phyloP scores from a whole-genome alignment of 2,888 invertebrate species.

The Eilema depressum region DNA sequence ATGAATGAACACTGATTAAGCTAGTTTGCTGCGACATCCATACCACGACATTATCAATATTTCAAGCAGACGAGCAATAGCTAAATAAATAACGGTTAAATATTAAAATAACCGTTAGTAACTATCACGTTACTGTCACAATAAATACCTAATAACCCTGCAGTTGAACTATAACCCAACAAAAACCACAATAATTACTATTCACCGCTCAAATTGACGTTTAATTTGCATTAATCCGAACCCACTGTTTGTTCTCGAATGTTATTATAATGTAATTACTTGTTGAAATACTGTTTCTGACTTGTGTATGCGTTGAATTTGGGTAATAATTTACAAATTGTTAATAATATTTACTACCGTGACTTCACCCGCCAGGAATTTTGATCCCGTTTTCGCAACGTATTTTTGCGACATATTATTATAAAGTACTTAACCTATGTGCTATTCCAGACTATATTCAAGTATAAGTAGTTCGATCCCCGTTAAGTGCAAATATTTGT shows the following conservation, averaged over 20 bases:
- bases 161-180: neutral
- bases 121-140: neutral
- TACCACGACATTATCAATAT: too few species aligned
- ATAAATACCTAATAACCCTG: neutral
- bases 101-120: neutral
- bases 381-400: too few species aligned
- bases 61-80: too few species aligned
- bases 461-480: too few species aligned
- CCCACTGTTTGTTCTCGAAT: slow-evolving; percentile 19
- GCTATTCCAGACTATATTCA: too few species aligned
- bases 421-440: too few species aligned
- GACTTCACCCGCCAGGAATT: neutral
- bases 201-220: slow-evolving; percentile 23
- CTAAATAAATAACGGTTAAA: too few species aligned
- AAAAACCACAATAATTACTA: slow-evolving; percentile 1
- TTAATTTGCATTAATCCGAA: slow-evolving; percentile 26
- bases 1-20: too few species aligned
- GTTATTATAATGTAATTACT: slow-evolving; percentile 24
- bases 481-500: too few species aligned
- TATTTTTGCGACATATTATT: too few species aligned
- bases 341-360: too few species aligned
- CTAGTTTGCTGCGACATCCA: too few species aligned
- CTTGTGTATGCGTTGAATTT: neutral
- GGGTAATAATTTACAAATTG: neutral
- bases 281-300: slow-evolving; percentile 16